Base-by-base conservation (phyloP, 2,113 vertebrate species). In the Poecile atricapillus region DNA sequence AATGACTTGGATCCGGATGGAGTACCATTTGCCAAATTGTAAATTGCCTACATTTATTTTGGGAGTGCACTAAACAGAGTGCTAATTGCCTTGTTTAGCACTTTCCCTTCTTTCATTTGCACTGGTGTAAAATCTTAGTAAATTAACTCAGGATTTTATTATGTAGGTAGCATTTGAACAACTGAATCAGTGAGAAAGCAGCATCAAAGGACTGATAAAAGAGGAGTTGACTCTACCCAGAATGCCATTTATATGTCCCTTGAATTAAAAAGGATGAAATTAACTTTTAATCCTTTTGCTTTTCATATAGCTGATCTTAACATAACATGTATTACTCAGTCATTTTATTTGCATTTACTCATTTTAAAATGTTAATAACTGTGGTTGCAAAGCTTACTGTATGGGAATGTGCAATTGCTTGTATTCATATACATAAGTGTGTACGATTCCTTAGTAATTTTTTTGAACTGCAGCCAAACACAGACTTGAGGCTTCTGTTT, bases 31-130 rank as follows among this genome's bases (percentile, higher is more conserved):
- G 98, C 97, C 98, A 98, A 98, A 98, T 98, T 98, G 98, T 98
- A 98, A 98, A 98, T 98, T 98, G 97, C 98, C 98, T 97, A 97
- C 97, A 97, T 98, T 98, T 98, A 98, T 98, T 98, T 98, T 97
- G 98, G 98, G 98, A 98, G 97, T 98, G 97, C 97, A 97, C 98
- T 98, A 98, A 98, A 97, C 97, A 98, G 98, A 98, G 98, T 98
- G 98, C 98, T 98, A 98, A 98, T 98, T 98, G 98, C 97, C 98
- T 98, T 98, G 97, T 97, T 98, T 98, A 98, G 98, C 98, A 98
- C 98, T 98, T 98, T 97, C 94, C 95, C 97, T 97, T 98, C 97
- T 98, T 98, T 97, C 97, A 98, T 98, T 98, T 98, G 97, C 98
- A 97, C 97, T 98, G 97, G 97, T 98, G 97, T 97, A 98, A 98